These are phyloP conservation scores for Coelinius sp. DNA, from an alignment of 2,888 invertebrate genomes.

Conservation along the genomic window DNA sequence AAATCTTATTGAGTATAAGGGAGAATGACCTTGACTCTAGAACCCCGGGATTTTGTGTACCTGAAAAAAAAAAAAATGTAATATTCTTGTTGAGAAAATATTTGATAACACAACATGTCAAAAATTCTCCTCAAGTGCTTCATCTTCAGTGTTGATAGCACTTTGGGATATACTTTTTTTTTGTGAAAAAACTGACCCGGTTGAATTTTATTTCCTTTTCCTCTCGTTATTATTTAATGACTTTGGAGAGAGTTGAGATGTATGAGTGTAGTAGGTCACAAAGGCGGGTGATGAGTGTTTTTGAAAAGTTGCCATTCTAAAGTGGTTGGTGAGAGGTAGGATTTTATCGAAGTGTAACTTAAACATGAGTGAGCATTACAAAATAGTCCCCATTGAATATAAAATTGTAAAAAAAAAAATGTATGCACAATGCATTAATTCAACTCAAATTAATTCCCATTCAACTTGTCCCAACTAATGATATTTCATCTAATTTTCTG, in stretches of 20 bases:
- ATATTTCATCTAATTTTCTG: slow-evolving; percentile 33
- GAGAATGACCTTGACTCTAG: too few relatives aligned
- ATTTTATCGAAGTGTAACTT: background rate
- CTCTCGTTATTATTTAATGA: slow-evolving; percentile 2
- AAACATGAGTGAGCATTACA: slow-evolving; percentile 39
- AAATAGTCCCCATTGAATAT: slow-evolving; percentile 49
- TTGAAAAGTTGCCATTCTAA: background rate
- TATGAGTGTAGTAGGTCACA: background rate
- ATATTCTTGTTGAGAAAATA: background rate
- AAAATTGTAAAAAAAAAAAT: slow-evolving; percentile 64
- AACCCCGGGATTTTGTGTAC: too few relatives aligned
- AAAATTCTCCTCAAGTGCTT: background rate
- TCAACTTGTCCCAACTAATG: background rate
- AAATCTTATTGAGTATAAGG: background rate
- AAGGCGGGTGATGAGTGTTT: background rate
- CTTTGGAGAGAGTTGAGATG: background rate
- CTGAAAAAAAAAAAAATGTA: background rate
- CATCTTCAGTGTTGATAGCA: background rate
- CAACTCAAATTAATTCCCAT: slow-evolving; percentile 4
- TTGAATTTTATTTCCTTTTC: background rate
- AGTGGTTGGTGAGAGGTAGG: background rate
- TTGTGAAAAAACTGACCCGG: background rate
- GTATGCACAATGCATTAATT: slow-evolving; percentile 21
- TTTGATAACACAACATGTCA: background rate
- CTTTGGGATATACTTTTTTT: background rate